phyloP scores from a whole-genome alignment of 2,888 invertebrate species.

The Cataglyphis rosenhaueri region DNA sequence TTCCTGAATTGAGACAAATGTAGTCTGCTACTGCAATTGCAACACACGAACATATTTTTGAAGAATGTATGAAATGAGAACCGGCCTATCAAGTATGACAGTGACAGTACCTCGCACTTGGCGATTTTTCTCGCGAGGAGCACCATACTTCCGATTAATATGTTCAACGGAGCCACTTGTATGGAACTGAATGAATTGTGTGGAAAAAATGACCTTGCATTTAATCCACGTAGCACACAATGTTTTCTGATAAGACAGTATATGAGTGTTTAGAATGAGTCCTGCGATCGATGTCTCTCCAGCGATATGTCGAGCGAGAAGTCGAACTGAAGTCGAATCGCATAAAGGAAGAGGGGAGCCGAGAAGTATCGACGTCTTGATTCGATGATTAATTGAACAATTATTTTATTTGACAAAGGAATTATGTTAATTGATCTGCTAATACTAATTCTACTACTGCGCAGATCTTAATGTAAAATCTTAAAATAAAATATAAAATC shows the following conservation, averaged over 20 bases:
- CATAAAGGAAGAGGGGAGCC: background rate
- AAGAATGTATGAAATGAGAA: background rate
- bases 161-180: constrained; percentile 54
- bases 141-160: constrained; percentile 72
- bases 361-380: background rate
- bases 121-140: constrained; percentile 74
- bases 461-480: background rate
- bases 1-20: constrained; percentile 15
- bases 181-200: constrained; percentile 58
- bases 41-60: background rate
- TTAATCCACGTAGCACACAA: constrained; percentile 31
- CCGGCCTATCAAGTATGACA: background rate
- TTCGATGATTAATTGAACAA: background rate
- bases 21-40: background rate
- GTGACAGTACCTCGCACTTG: constrained; percentile 74
- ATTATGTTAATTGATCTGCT: background rate
- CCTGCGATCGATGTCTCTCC: constrained; percentile 44
- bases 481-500: background rate
- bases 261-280: constrained; percentile 54
- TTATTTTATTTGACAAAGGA: background rate
- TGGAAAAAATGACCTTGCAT: constrained; percentile 61
- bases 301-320: constrained; percentile 6
- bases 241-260: constrained; percentile 59
- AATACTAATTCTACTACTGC: background rate
- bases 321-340: constrained; percentile 31